A percentile compares a stretch with the other conserved stretches of the same genome.
Conservation (phyloP, 2,113 vertebrate species). For the Laticauda laticaudata region DNA sequence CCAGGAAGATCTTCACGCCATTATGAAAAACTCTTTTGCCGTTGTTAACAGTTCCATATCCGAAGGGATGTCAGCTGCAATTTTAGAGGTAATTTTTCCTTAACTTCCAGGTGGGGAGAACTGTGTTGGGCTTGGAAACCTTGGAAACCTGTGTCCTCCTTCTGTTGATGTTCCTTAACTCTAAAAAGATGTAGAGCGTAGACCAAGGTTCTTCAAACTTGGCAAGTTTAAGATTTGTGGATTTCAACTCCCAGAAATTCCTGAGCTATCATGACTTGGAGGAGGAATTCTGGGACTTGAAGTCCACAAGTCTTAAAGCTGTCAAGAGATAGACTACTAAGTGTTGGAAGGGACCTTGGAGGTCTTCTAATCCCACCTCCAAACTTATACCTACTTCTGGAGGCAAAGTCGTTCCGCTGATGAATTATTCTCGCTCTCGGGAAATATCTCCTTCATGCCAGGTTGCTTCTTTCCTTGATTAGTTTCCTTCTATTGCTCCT, state of each 20-base stretch:
- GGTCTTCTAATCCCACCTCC: neutral
- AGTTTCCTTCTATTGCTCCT: neutral
- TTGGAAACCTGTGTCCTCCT: neutral
- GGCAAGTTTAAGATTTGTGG: no score
- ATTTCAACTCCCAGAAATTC: no score
- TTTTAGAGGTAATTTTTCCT: constrained; percentile 84
- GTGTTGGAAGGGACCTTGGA: neutral
- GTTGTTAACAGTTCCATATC: constrained; percentile 91
- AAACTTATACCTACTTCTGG: neutral
- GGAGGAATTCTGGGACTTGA: no score
- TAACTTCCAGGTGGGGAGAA: fast-evolving
- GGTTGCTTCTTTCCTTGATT: neutral
- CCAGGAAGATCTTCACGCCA: constrained; percentile 84
- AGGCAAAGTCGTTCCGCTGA: neutral
- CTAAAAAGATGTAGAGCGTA: neutral
- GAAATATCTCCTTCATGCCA: neutral
- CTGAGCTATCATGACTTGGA: no score
- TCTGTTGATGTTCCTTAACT: neutral
- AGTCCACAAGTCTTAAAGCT: no score
- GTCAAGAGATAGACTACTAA: no score
- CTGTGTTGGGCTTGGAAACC: neutral
- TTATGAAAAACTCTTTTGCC: constrained; percentile 76
- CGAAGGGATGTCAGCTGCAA: constrained; percentile 93
- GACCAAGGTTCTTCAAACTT: neutral
- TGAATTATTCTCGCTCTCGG: neutral